These are phyloP conservation scores for Hyalella azteca DNA, from an alignment of 2,888 invertebrate species.

Conservation along the genomic window DNA sequence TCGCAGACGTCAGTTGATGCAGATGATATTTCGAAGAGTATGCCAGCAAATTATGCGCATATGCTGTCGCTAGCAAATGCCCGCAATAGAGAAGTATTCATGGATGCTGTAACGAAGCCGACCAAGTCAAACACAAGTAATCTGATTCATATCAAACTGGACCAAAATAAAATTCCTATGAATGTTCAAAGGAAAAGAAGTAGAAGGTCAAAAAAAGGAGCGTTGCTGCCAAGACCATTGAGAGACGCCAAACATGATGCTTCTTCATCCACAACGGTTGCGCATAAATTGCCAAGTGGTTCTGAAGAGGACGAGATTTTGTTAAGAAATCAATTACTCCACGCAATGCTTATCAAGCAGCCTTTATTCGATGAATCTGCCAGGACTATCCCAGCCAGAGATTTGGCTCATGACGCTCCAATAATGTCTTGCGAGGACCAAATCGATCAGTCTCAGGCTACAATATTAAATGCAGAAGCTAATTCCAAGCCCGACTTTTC, in stretches of 20 bases:
- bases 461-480: too few relatives aligned
- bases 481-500: too few relatives aligned
- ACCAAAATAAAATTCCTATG: slow-evolving; percentile 11
- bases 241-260: too few relatives aligned
- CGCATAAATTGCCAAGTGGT: not conserved
- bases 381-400: too few relatives aligned
- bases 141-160: slow-evolving; percentile 10
- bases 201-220: not conserved
- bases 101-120: not conserved
- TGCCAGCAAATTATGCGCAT: not conserved
- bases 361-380: too few relatives aligned
- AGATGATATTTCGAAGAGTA: not conserved
- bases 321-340: not conserved
- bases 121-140: not conserved
- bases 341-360: not conserved
- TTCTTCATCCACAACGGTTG: too few relatives aligned
- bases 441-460: too few relatives aligned
- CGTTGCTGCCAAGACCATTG: not conserved
- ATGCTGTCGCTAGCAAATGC: not conserved
- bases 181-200: not conserved
- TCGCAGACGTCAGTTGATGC: not conserved
- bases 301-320: not conserved
- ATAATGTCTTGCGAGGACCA: too few relatives aligned
- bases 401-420: too few relatives aligned
- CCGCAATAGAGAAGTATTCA: not conserved